Percentiles rank a stretch among this genome's conserved stretches.
phyloP scores from a whole-genome alignment of 2,888 invertebrate species.

The Drosophila limbata region DNA sequence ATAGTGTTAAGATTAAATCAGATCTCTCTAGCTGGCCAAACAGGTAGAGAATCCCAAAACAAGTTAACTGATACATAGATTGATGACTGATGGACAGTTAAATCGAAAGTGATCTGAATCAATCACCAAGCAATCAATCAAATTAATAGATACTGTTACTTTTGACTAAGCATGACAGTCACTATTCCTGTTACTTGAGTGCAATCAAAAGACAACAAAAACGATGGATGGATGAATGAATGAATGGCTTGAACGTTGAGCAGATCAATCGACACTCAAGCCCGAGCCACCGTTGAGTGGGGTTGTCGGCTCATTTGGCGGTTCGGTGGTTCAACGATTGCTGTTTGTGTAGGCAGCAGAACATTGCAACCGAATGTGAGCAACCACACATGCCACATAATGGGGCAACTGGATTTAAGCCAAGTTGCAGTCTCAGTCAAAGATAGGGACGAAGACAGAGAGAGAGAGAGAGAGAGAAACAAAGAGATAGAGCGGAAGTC shows the following conservation, averaged over 20 bases:
- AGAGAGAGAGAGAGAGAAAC: conserved; percentile 16
- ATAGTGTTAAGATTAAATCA: background rate
- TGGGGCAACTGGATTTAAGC: conserved; percentile 71
- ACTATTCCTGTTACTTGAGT: conserved; percentile 21
- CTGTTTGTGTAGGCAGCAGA: conserved; percentile 72
- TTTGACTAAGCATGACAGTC: conserved; percentile 25
- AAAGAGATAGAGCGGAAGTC: conserved; percentile 73
- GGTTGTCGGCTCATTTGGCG: conserved; percentile 50
- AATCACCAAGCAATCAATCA: background rate
- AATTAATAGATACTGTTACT: background rate
- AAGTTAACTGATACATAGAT: no score
- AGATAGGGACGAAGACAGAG: conserved; percentile 21
- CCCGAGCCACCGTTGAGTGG: conserved; percentile 31
- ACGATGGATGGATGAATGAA: conserved; percentile 3
- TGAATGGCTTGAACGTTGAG: conserved; percentile 41
- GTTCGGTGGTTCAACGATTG: conserved; percentile 29
- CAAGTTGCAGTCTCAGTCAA: conserved; percentile 30
- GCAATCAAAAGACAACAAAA: conserved; percentile 1
- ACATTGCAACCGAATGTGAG: conserved; percentile 67
- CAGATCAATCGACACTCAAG: conserved; percentile 44
- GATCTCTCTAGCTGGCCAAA: background rate
- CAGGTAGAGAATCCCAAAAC: background rate
- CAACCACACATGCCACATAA: conserved; percentile 73
- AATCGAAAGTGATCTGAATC: background rate
- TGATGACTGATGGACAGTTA: background rate